A percentile compares a stretch with the other conserved stretches of the same genome.
These are phyloP conservation scores for Eilema caniola DNA, from an alignment of 2,888 invertebrate genomes.

Conservation along the genomic window DNA sequence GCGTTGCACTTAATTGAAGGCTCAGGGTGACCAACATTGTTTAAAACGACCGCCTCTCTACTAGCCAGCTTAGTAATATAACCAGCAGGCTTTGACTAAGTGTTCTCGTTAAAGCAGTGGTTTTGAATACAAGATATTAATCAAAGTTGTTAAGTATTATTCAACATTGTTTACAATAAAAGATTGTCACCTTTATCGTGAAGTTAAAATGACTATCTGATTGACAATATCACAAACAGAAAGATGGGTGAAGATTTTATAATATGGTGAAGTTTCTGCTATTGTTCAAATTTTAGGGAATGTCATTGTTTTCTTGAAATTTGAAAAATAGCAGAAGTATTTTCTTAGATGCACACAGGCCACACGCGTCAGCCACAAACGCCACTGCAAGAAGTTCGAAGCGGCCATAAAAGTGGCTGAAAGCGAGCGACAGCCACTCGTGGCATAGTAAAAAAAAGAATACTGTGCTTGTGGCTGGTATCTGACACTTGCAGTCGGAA, in stretches of 20 bases:
- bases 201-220: not conserved
- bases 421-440: too few species aligned
- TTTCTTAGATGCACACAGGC: too few species aligned
- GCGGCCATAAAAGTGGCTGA: too few species aligned
- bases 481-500: too few species aligned
- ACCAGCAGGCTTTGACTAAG: slow-evolving; percentile 15
- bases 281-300: too few species aligned
- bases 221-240: not conserved
- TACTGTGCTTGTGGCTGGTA: too few species aligned
- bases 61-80: slow-evolving; percentile 7
- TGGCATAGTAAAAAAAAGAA: too few species aligned
- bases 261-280: too few species aligned
- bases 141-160: not conserved
- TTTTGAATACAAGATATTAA: slow-evolving; percentile 9
- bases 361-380: too few species aligned
- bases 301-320: not conserved
- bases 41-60: slow-evolving; percentile 40
- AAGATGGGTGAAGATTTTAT: too few species aligned
- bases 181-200: not conserved
- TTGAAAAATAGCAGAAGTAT: not conserved
- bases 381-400: too few species aligned
- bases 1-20: slow-evolving; percentile 57
- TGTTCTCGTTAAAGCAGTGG: slow-evolving; percentile 8
- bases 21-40: slow-evolving; percentile 49
- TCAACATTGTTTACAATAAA: not conserved